Conservation (phyloP, 2,888 invertebrate genomes). For the Argyresthia goedartella region DNA sequence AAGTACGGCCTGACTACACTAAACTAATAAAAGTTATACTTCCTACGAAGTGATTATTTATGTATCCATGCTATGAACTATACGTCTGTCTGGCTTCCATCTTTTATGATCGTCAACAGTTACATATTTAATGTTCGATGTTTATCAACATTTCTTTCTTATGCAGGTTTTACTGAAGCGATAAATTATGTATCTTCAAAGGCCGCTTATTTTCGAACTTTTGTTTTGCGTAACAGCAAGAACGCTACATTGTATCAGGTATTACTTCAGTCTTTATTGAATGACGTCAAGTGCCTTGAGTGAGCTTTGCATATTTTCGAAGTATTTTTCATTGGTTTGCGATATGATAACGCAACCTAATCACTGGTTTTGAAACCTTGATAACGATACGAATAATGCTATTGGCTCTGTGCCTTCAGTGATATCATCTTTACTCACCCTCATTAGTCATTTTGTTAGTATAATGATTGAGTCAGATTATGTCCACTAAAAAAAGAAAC, state of each 20-base stretch:
- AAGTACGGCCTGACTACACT: slow-evolving; percentile 39
- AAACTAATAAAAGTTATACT: slow-evolving; percentile 52
- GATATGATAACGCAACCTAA: slow-evolving; percentile 13
- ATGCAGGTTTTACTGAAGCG: slow-evolving; percentile 64
- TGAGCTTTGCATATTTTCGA: slow-evolving; percentile 22
- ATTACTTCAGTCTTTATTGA: slow-evolving; percentile 20
- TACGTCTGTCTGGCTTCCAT: slow-evolving; percentile 49
- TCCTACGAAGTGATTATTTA: slow-evolving; percentile 60
- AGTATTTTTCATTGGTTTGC: no score
- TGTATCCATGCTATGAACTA: slow-evolving; percentile 31
- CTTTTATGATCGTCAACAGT: slow-evolving; percentile 67
- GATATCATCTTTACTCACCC: slow-evolving; percentile 43
- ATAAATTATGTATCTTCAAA: slow-evolving; percentile 70
- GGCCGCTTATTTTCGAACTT: slow-evolving; percentile 63
- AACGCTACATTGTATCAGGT: neutral
- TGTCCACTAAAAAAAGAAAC: slow-evolving; percentile 35
- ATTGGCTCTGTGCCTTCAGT: slow-evolving; percentile 24
- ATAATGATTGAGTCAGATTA: slow-evolving; percentile 41
- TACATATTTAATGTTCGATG: slow-evolving; percentile 70
- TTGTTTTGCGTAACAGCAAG: slow-evolving; percentile 37
- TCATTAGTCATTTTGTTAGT: slow-evolving; percentile 34
- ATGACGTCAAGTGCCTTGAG: slow-evolving; percentile 45
- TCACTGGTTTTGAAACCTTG: slow-evolving; percentile 17
- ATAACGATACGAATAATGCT: slow-evolving; percentile 30
- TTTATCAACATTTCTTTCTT: slow-evolving; percentile 71